Evolutionary conservation across 2,113 vertebrate species (phyloP).

Genomic region (Petrocephalus microphthalmus): DNA sequence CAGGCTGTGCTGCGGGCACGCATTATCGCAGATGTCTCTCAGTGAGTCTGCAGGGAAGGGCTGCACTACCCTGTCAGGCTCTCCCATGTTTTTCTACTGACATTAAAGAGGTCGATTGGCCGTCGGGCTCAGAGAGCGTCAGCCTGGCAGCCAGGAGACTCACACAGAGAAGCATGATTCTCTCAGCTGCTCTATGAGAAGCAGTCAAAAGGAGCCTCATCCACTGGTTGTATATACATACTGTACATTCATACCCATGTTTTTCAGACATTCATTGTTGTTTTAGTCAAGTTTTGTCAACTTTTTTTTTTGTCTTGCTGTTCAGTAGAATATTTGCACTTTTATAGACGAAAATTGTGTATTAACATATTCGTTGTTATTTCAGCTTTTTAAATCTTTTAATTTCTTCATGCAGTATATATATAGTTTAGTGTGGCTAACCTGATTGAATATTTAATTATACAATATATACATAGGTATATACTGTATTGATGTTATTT

Average conservation of each 20-base stretch:
- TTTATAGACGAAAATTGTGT: conserved; percentile 22
- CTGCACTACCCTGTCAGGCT: background rate
- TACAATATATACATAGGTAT: conserved; percentile 28
- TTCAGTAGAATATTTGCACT: conserved; percentile 32
- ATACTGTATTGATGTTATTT: conserved; percentile 25
- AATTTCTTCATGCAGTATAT: conserved; percentile 25
- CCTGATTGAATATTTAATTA: conserved; percentile 20
- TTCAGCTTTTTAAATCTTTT: conserved; percentile 26
- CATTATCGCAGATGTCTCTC: background rate
- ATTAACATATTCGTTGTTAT: conserved; percentile 24
- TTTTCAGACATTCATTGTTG: conserved; percentile 16
- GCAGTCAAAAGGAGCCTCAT: background rate
- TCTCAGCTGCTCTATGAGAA: background rate
- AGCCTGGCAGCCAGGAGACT: background rate
- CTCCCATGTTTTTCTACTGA: background rate
- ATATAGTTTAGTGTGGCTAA: conserved; percentile 24
- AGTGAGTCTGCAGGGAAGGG: background rate
- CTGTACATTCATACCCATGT: conserved; percentile 26
- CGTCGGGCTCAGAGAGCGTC: background rate
- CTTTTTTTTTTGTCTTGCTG: conserved; percentile 28
- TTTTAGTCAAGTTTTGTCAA: conserved; percentile 20
- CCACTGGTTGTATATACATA: conserved; percentile 31
- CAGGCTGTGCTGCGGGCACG: background rate
- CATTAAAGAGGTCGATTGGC: background rate
- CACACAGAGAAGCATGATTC: background rate